A percentile compares a stretch with the other conserved stretches of the same genome.
Conservation (phyloP, 2,797 vertebrate species). For the Rallus crepitans region DNA sequence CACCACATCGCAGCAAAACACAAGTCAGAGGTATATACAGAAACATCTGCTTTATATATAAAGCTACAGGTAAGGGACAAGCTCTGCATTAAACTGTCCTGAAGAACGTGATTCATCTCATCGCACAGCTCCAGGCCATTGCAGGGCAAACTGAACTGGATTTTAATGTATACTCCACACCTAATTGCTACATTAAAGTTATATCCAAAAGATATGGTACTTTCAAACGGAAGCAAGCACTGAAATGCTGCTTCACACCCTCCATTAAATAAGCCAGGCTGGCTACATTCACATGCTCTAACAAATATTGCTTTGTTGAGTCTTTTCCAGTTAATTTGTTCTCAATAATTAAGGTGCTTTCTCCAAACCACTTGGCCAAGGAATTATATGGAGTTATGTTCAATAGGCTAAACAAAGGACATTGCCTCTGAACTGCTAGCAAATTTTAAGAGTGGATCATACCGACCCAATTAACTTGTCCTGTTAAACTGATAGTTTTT, state of each 20-base stretch:
- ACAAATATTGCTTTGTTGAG: neutral
- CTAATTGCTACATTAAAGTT: neutral
- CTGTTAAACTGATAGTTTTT: slow-evolving; percentile 30
- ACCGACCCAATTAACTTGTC: slow-evolving; percentile 22
- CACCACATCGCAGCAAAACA: neutral
- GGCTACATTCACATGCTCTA: neutral
- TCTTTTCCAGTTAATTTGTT: neutral
- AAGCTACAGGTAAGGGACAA: neutral
- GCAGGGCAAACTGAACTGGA: neutral
- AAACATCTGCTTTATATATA: neutral
- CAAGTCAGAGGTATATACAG: neutral
- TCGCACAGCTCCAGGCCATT: neutral
- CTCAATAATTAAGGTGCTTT: slow-evolving; percentile 38
- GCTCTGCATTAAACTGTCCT: neutral
- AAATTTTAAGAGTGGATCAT: slow-evolving; percentile 58
- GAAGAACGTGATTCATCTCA: neutral
- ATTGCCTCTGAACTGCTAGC: slow-evolving; percentile 12
- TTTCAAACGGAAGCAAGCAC: neutral
- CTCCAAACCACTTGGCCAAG: neutral
- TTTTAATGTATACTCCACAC: neutral
- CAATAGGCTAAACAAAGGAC: slow-evolving; percentile 30
- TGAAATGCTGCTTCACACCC: neutral
- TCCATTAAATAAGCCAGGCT: neutral
- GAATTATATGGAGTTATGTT: neutral
- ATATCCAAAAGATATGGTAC: neutral